These are phyloP conservation scores for Cataglyphis livida DNA, from an alignment of 2,888 invertebrate species.

Conservation along the genomic window DNA sequence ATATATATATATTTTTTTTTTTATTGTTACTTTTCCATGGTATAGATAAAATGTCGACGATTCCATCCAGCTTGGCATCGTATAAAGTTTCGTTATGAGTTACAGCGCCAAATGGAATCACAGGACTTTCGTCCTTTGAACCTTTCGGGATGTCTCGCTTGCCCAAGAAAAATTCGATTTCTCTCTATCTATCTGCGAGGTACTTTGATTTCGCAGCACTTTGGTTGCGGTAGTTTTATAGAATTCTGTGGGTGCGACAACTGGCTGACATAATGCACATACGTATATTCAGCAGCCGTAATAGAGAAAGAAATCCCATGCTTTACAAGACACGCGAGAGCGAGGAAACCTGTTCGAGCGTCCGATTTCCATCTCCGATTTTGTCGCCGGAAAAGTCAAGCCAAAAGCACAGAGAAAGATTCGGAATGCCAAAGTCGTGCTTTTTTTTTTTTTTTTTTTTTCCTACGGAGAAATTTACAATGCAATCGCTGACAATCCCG, in stretches of 20 bases:
- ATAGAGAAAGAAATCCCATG: slow-evolving; percentile 12
- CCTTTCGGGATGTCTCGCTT: not conserved
- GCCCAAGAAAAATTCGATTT: slow-evolving; percentile 37
- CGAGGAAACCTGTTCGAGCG: not conserved
- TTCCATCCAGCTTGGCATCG: not conserved
- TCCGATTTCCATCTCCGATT: slow-evolving; percentile 18
- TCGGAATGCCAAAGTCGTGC: not conserved
- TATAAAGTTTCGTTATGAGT: not conserved
- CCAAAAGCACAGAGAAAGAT: not conserved
- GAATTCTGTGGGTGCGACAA: slow-evolving; percentile 21
- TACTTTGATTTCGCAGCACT: slow-evolving; percentile 26
- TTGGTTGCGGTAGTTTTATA: not conserved
- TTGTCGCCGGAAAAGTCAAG: not conserved
- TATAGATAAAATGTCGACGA: not conserved
- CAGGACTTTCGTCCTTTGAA: slow-evolving; percentile 9
- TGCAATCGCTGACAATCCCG: slow-evolving; percentile 23
- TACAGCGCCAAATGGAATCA: not conserved
- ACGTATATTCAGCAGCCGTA: not conserved
- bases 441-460: not conserved
- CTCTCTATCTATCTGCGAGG: not conserved
- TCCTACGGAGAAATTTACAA: not conserved
- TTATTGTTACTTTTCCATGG: not conserved
- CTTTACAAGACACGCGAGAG: slow-evolving; percentile 17
- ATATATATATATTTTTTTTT: not conserved
- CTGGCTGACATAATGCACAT: slow-evolving; percentile 21